phyloP scores from a whole-genome alignment of 1,140 invertebrate genomes.

The Megalopta genalis region DNA sequence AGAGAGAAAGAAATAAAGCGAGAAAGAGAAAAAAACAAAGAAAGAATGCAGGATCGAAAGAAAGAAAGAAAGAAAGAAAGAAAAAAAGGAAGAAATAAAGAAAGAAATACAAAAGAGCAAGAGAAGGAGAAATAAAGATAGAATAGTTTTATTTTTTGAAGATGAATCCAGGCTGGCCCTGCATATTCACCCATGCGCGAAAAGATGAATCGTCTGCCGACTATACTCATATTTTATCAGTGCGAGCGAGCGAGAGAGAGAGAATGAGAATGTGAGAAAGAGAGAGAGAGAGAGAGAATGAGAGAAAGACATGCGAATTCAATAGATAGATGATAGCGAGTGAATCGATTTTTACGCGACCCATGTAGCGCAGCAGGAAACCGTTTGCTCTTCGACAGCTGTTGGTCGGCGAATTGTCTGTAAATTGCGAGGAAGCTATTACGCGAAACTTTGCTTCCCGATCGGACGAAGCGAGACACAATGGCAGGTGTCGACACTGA shows the following conservation, averaged over 20 bases:
- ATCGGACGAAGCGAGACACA: neutral
- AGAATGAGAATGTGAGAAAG: neutral
- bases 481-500: neutral
- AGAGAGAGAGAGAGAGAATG: neutral
- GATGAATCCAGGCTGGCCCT: conserved; percentile 41
- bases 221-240: conserved; percentile 11
- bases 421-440: neutral
- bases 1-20: neutral
- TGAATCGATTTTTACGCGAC: conserved; percentile 11
- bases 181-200: conserved; percentile 2
- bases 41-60: no score
- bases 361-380: no score
- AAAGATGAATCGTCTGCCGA: conserved; percentile 14
- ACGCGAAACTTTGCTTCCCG: no score
- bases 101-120: neutral
- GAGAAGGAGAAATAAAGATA: conserved; percentile 6
- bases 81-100: neutral
- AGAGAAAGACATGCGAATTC: neutral
- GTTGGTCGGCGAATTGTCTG: neutral
- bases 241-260: neutral
- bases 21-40: neutral
- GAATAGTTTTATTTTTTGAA: conserved; percentile 43
- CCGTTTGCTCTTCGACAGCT: neutral
- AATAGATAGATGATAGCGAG: conserved; percentile 21
- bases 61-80: neutral